Evolutionary conservation across 2,888 invertebrate species (phyloP).

Genomic region (Trachelus stipa): DNA sequence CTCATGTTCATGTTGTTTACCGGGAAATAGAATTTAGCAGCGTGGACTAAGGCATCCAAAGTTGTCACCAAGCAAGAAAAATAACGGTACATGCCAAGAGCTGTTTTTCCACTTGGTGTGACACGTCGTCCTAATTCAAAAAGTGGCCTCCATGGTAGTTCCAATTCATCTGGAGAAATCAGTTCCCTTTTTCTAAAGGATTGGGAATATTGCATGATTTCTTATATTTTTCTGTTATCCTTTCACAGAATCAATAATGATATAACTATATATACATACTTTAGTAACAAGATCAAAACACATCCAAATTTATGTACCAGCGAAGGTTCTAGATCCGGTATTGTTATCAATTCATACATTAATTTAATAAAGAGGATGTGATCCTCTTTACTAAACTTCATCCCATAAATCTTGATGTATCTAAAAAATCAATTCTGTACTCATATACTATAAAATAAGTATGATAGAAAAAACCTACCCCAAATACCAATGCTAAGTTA

Average conservation of each 20-base stretch:
- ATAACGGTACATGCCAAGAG: slow-evolving; percentile 72
- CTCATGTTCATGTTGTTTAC: slow-evolving; percentile 64
- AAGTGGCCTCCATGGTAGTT: slow-evolving; percentile 87
- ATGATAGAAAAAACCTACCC: neutral
- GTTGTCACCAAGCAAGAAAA: slow-evolving; percentile 40
- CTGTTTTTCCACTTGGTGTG: slow-evolving; percentile 70
- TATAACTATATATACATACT: slow-evolving; percentile 72
- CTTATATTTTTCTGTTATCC: neutral
- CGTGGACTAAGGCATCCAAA: slow-evolving; percentile 47
- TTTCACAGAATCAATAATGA: slow-evolving; percentile 29
- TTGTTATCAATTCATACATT: slow-evolving; percentile 80
- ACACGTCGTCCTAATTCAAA: slow-evolving; percentile 68
- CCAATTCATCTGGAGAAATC: slow-evolving; percentile 82
- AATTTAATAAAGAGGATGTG: slow-evolving; percentile 85
- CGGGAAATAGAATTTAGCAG: slow-evolving; percentile 58
- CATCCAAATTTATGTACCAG: slow-evolving; percentile 79
- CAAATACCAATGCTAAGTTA: neutral
- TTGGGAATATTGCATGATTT: slow-evolving; percentile 12
- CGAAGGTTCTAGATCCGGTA: slow-evolving; percentile 82
- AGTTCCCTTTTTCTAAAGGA: slow-evolving; percentile 79
- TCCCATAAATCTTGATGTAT: slow-evolving; percentile 85
- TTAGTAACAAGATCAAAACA: slow-evolving; percentile 77
- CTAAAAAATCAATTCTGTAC: slow-evolving; percentile 67
- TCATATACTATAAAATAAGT: neutral
- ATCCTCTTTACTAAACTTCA: slow-evolving; percentile 91